A percentile compares a stretch with the other conserved stretches of the same genome.
phyloP scores from a whole-genome alignment of 2,888 invertebrate species.

The Apamea monoglypha region DNA sequence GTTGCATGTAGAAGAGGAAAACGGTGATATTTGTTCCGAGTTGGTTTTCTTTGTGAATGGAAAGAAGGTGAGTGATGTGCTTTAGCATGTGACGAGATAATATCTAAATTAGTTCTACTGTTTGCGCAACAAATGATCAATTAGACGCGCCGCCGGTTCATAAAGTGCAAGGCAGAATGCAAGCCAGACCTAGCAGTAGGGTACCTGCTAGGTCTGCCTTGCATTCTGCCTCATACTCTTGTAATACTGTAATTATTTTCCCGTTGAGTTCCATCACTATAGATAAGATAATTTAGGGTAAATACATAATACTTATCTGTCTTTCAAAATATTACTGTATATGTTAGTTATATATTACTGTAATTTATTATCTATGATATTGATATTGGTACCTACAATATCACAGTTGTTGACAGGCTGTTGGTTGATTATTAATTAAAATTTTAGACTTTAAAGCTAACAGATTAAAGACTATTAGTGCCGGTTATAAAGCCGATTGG shows the following conservation, averaged over 20 bases:
- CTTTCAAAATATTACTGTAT: conserved; percentile 30
- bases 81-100: conserved; percentile 14
- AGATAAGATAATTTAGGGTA: conserved; percentile 46
- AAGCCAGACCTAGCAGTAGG: not conserved
- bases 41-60: conserved; percentile 88
- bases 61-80: conserved; percentile 81
- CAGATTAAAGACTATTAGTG: not conserved
- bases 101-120: conserved; percentile 18
- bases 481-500: not conserved
- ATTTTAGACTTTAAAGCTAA: not conserved
- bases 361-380: conserved; percentile 21
- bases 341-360: no score
- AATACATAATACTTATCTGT: conserved; percentile 19
- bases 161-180: conserved; percentile 4
- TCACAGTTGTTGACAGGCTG: not conserved
- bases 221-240: not conserved
- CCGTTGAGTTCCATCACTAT: not conserved
- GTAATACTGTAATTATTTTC: conserved; percentile 1
- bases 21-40: conserved; percentile 75
- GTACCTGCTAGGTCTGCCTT: no score
- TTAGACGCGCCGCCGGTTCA: conserved; percentile 5
- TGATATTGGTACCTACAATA: not conserved
- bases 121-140: conserved; percentile 33
- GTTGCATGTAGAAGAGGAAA: conserved; percentile 81
- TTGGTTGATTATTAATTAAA: not conserved